Evolutionary conservation across 2,797 vertebrate species (phyloP).

Genomic region (Champsocephalus esox): DNA sequence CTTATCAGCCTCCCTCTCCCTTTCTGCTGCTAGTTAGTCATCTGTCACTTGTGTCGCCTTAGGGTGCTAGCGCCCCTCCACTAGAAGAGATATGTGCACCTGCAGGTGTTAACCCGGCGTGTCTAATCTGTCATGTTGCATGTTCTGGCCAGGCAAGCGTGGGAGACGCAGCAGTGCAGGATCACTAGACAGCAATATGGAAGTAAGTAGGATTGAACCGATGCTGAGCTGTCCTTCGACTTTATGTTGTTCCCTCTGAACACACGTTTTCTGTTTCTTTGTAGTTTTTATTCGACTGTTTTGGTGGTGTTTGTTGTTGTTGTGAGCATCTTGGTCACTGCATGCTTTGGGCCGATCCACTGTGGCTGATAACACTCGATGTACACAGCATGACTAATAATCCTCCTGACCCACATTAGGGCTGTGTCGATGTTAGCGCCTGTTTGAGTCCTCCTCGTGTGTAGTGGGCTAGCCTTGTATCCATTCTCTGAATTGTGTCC

Average conservation of each 20-base stretch:
- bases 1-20: conserved; percentile 29
- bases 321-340: conserved; percentile 47
- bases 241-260: conserved; percentile 85
- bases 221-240: conserved; percentile 80
- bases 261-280: conserved; percentile 74
- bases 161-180: conserved; percentile 99
- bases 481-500: conserved; percentile 15
- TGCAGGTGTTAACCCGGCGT: conserved; percentile 71
- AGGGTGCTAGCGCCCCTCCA: conserved; percentile 50
- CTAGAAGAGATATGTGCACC: conserved; percentile 55
- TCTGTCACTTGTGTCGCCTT: conserved; percentile 41
- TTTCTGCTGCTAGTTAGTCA: conserved; percentile 38
- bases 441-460: conserved; percentile 20
- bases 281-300: conserved; percentile 37
- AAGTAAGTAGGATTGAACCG: conserved; percentile 95
- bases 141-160: conserved; percentile 99
- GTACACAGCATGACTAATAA: conserved; percentile 60
- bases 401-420: conserved; percentile 16
- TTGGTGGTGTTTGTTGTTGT: conserved; percentile 42
- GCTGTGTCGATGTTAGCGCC: neutral
- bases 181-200: conserved; percentile 99
- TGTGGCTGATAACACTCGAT: conserved; percentile 42
- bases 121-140: conserved; percentile 97
- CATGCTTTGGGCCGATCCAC: conserved; percentile 52
- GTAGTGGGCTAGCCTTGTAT: conserved; percentile 3